These are phyloP conservation scores for Drosophila rellima DNA, from an alignment of 2,888 invertebrate species.

Conservation along the genomic window DNA sequence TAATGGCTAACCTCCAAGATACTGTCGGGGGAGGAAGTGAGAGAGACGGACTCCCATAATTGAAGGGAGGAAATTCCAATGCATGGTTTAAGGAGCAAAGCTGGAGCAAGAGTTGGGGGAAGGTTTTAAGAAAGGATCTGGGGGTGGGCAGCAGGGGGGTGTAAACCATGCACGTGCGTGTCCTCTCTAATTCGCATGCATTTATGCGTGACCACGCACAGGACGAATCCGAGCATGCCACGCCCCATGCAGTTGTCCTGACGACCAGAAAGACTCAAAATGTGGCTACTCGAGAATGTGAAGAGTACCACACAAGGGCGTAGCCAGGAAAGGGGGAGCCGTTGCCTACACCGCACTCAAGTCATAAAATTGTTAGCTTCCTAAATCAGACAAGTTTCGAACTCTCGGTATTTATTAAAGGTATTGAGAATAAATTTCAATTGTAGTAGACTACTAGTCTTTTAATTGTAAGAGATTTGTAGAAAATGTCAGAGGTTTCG, in stretches of 20 bases:
- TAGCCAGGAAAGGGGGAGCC: too few relatives aligned
- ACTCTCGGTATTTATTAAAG: too few relatives aligned
- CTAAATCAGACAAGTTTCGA: too few relatives aligned
- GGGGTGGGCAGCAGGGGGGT: neutral
- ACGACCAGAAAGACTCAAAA: constrained; percentile 39
- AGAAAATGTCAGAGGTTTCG: too few relatives aligned
- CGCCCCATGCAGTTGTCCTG: constrained; percentile 45
- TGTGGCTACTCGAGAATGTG: constrained; percentile 51
- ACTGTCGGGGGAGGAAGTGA: neutral
- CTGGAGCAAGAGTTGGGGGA: neutral
- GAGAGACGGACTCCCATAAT: constrained; percentile 20
- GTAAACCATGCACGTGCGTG: constrained; percentile 58
- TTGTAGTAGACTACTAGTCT: too few relatives aligned
- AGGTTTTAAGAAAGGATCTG: neutral
- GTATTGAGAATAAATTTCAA: too few relatives aligned
- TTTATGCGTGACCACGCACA: constrained; percentile 78
- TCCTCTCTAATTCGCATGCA: constrained; percentile 80
- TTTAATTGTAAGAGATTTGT: too few relatives aligned
- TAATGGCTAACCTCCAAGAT: constrained; percentile 58
- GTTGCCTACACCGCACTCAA: too few relatives aligned
- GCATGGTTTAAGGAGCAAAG: constrained; percentile 44
- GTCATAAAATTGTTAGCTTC: too few relatives aligned
- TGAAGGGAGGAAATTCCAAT: constrained; percentile 69
- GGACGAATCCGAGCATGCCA: constrained; percentile 29
- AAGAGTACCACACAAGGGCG: constrained; percentile 10